Percentiles rank a stretch among this genome's conserved stretches.
Conservation (phyloP, 2,113 vertebrate species). For the Hassar affinis region DNA sequence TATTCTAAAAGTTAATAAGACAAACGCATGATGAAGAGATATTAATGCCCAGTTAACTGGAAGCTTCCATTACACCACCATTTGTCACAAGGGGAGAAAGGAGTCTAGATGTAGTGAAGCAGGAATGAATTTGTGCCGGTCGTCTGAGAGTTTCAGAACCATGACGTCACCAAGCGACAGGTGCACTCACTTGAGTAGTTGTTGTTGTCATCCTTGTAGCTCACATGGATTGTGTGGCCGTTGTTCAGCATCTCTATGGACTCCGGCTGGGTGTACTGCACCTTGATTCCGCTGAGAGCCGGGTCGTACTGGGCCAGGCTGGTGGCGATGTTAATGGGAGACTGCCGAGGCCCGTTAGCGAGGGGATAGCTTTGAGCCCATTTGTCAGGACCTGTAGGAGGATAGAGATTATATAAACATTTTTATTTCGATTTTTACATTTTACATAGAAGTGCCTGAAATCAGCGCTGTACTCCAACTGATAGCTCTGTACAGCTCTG, state of each 20-base stretch:
- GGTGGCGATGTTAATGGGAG: constrained; percentile 88
- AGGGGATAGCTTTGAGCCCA: constrained; percentile 83
- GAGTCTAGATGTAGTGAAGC: not conserved
- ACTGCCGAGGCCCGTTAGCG: constrained; percentile 86
- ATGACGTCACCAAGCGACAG: not conserved
- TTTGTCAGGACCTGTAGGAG: constrained; percentile 78
- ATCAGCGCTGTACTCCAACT: too few relatives aligned
- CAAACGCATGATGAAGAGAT: too few relatives aligned
- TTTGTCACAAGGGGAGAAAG: too few relatives aligned
- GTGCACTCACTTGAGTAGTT: constrained; percentile 83
- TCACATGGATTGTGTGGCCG: constrained; percentile 88
- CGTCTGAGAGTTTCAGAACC: too few relatives aligned
- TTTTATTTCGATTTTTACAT: too few relatives aligned
- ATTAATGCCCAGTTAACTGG: too few relatives aligned
- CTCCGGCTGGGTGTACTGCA: constrained; percentile 80
- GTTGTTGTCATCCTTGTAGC: constrained; percentile 83
- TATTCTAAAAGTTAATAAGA: too few relatives aligned
- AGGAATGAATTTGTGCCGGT: not conserved
- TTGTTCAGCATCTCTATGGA: constrained; percentile 87
- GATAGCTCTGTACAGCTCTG: too few relatives aligned
- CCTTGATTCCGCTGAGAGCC: constrained; percentile 76
- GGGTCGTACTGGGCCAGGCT: constrained; percentile 79
- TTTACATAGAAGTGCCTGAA: too few relatives aligned
- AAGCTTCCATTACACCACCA: too few relatives aligned
- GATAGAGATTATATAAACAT: not conserved